phyloP scores from a whole-genome alignment of 2,888 invertebrate species.

The Hydraecia micacea region DNA sequence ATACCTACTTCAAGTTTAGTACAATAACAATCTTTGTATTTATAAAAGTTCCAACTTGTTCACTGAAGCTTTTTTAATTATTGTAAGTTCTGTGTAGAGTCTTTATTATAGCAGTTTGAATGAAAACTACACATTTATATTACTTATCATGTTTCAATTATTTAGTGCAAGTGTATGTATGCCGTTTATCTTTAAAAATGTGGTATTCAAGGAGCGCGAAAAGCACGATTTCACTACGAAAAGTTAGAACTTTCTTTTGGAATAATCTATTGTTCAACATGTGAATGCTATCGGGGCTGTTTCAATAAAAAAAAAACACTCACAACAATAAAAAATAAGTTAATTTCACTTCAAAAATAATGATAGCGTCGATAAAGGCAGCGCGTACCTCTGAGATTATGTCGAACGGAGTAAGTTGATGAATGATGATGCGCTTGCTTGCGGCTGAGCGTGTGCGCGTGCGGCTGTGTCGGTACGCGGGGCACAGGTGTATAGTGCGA shows the following conservation, averaged over 20 bases:
- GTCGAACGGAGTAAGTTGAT: slow-evolving; percentile 65
- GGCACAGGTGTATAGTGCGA: slow-evolving; percentile 83
- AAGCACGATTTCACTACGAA: slow-evolving; percentile 59
- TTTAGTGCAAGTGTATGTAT: neutral
- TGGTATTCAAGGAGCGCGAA: slow-evolving; percentile 15
- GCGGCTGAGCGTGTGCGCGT: slow-evolving; percentile 63
- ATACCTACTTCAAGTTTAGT: slow-evolving; percentile 11
- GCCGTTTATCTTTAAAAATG: neutral
- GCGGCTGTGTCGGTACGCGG: slow-evolving; percentile 67
- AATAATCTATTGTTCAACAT: slow-evolving; percentile 20
- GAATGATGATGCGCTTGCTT: slow-evolving; percentile 68
- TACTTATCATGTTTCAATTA: slow-evolving; percentile 3
- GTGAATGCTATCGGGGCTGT: slow-evolving; percentile 1
- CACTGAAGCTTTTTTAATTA: slow-evolving; percentile 15
- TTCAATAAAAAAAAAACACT: slow-evolving; percentile 46
- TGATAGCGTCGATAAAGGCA: slow-evolving; percentile 60
- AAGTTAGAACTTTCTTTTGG: slow-evolving; percentile 33
- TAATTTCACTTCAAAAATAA: slow-evolving; percentile 56
- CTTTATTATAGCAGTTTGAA: neutral
- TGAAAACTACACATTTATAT: neutral
- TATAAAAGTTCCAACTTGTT: slow-evolving; percentile 1
- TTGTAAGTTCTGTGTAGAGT: neutral
- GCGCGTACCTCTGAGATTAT: slow-evolving; percentile 82
- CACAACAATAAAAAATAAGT: slow-evolving; percentile 50
- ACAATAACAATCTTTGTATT: neutral